Evolutionary conservation across 37 sponge, comb jelly and placozoan genomes (phyloP).

Genomic region (Tethya wilhelma): DNA sequence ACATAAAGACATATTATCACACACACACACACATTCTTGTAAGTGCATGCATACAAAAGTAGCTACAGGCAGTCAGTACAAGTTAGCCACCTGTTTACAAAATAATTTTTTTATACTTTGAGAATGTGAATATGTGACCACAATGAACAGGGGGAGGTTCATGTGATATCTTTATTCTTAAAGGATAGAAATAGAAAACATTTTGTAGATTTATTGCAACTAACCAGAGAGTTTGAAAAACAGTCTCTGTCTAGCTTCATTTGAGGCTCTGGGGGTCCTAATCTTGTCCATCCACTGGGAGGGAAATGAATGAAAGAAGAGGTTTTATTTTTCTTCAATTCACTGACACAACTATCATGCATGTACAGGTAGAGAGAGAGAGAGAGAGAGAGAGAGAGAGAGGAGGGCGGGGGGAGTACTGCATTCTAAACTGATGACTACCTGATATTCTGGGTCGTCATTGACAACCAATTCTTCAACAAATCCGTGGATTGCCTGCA

Average conservation of each 20-base stretch:
- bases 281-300: constrained; percentile 93
- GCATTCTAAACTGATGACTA: background rate
- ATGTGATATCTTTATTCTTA: too few relatives aligned
- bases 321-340: background rate
- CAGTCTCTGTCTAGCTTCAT: constrained; percentile 86
- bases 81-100: too few relatives aligned
- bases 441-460: constrained; percentile 95
- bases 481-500: constrained; percentile 68
- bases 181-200: background rate
- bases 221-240: constrained; percentile 77
- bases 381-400: constrained; percentile 9
- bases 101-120: too few relatives aligned
- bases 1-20: too few relatives aligned
- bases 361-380: constrained; percentile 2
- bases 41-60: too few relatives aligned
- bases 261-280: constrained; percentile 81
- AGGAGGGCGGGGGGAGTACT: background rate
- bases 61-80: too few relatives aligned
- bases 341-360: background rate
- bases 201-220: background rate
- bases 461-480: constrained; percentile 94
- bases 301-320: background rate
- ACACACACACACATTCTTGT: too few relatives aligned
- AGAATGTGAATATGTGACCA: too few relatives aligned
- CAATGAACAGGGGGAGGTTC: background rate